Evolutionary conservation across 2,888 invertebrate genomes (phyloP), one percentile per base, ranked within the genome.

Genomic region (Hypsopygia costalis): DNA sequence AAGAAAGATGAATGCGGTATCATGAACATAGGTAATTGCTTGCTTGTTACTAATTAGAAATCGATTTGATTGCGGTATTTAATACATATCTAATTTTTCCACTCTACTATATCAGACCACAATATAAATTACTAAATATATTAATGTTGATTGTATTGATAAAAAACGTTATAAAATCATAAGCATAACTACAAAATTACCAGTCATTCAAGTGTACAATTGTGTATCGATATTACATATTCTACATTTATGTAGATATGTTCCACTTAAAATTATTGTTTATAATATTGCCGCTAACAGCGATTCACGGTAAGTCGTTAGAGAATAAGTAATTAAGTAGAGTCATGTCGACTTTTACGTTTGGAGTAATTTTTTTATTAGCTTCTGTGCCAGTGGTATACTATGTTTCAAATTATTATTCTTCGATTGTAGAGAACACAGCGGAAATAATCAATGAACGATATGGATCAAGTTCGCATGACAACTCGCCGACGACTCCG

Each of bases 241-340:
- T 32, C 25, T 37, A 20, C 22, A 25, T 0, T 30, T 21, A 12
- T n/a, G n/a, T 10, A 22, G 22, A 11, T 10, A 50, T 62, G 61
- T 42, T 55, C 39, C 42, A 47, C 35, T 40, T 38, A 20, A 55
- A 61, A 43, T 33, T 68, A 34, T 36, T 74, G 36, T 49, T 68
- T 21, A 34, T 69, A 29, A 31, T 69, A 20, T 55, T 58, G 1
- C 41, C 72, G 11, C 37, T 68, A 6, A n/a, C n/a, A n/a, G 51
- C 12, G 25, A n/a, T 32, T 32, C 1, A 33, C 4, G 38, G 38
- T 38, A 32, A 38, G 38, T 25, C 31, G 6, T 9, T 5, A 8
- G 6, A 11, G 11, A 12, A 31, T 3, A 2, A 11, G 11, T 11
- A 7, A n/a, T n/a, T n/a, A n/a, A n/a, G n/a, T n/a, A n/a, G n/a